A percentile compares a stretch with the other conserved stretches of the same genome.
These are phyloP conservation scores for Brachionichthys hirsutus DNA, from an alignment of 2,113 vertebrate species.

Conservation along the genomic window DNA sequence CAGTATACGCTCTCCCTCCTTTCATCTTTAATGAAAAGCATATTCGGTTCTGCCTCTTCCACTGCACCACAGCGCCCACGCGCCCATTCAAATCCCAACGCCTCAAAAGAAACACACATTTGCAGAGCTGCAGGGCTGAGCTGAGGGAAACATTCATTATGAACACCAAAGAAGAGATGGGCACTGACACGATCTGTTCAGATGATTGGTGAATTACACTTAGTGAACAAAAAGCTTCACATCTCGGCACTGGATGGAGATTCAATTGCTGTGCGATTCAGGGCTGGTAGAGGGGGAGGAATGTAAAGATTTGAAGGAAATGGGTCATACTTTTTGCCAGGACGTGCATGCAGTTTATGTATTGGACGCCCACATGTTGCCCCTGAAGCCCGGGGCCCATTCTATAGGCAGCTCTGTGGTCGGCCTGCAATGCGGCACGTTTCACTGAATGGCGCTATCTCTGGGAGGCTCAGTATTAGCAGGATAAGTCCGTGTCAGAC, in stretches of 20 bases:
- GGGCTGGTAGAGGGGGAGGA: conserved; percentile 14
- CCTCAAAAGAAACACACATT: conserved; percentile 54
- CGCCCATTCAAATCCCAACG: conserved; percentile 43
- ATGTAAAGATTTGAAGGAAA: conserved; percentile 47
- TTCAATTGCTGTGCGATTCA: conserved; percentile 37
- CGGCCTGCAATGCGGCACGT: conserved; percentile 18
- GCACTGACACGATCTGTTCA: conserved; percentile 42
- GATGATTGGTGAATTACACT: conserved; percentile 49
- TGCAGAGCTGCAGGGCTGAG: conserved; percentile 51
- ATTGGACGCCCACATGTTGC: conserved; percentile 49
- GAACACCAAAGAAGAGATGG: conserved; percentile 63
- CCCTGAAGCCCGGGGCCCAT: conserved; percentile 35
- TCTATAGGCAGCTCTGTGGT: conserved; percentile 30
- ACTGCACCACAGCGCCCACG: conserved; percentile 42
- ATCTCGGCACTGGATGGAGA: conserved; percentile 22
- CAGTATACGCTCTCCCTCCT: conserved; percentile 55
- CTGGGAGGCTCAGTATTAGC: background rate
- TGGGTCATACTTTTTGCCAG: conserved; percentile 54
- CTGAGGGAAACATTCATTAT: conserved; percentile 60
- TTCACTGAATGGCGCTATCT: conserved; percentile 19
- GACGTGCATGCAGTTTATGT: conserved; percentile 35
- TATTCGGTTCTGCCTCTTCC: conserved; percentile 33
- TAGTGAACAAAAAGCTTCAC: conserved; percentile 31
- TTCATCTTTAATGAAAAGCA: conserved; percentile 75
- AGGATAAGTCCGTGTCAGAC: conserved; percentile 34